Evolutionary conservation across 2,113 vertebrate genomes (phyloP).

Genomic region (Callospermophilus lateralis): DNA sequence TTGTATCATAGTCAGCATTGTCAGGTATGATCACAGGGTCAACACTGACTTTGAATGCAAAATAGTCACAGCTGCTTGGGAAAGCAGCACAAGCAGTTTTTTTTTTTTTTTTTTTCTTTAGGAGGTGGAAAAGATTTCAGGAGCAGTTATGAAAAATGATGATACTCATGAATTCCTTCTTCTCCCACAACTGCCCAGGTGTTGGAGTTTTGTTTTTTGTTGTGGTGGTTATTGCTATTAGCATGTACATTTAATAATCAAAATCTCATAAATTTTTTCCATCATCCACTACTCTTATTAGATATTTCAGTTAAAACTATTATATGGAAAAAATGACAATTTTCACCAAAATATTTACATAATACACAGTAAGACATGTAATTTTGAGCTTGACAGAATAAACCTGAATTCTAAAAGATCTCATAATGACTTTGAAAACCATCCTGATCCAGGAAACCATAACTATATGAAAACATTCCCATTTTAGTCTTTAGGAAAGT

Average conservation of each 20-base stretch:
- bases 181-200: background rate
- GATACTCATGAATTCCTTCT: accelerated
- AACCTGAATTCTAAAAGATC: background rate
- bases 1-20: background rate
- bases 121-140: background rate
- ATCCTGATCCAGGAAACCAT: too few species aligned
- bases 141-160: background rate
- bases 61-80: background rate
- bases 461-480: too few species aligned
- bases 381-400: background rate
- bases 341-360: background rate
- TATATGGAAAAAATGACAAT: background rate
- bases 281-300: background rate
- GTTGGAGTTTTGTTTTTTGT: background rate
- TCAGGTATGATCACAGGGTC: background rate
- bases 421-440: background rate
- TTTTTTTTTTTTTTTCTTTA: background rate
- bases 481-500: background rate
- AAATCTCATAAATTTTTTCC: background rate
- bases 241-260: background rate
- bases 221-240: background rate
- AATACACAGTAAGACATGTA: background rate
- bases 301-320: background rate
- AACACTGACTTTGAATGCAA: background rate
- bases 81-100: background rate